These are phyloP conservation scores for Tiliacea aurago DNA, from an alignment of 2,888 invertebrate species.

Conservation along the genomic window DNA sequence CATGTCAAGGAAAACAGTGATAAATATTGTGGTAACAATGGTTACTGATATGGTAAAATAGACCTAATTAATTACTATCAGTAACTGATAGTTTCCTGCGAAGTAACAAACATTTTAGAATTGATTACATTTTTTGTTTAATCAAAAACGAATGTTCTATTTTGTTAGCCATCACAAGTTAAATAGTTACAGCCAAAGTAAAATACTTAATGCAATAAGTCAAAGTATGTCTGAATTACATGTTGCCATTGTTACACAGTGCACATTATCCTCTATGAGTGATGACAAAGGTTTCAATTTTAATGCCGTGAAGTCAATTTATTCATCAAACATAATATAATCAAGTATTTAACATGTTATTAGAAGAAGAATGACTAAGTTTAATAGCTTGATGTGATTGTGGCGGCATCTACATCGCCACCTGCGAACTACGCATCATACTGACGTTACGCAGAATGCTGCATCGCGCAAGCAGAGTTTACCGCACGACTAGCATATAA, in stretches of 20 bases:
- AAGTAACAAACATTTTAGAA: slow-evolving; percentile 1
- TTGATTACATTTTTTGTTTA: background rate
- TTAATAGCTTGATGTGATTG: slow-evolving; percentile 13
- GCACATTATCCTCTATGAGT: slow-evolving; percentile 14
- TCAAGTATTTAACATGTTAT: slow-evolving; percentile 36
- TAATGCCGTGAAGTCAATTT: slow-evolving; percentile 12
- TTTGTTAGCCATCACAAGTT: background rate
- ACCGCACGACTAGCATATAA: too few species aligned
- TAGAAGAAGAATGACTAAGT: slow-evolving; percentile 37
- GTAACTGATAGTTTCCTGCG: background rate
- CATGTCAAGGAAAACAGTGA: slow-evolving; percentile 27
- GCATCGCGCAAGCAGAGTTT: too few species aligned
- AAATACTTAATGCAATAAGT: background rate
- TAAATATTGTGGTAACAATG: slow-evolving; percentile 47
- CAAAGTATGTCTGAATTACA: background rate
- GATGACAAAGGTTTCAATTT: slow-evolving; percentile 25
- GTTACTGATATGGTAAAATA: slow-evolving; percentile 16
- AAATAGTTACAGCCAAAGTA: background rate
- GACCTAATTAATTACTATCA: slow-evolving; percentile 14
- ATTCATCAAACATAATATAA: slow-evolving; percentile 24
- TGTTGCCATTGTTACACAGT: slow-evolving; percentile 1
- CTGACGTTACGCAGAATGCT: too few species aligned
- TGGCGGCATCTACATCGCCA: too few species aligned
- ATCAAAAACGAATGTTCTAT: too few species aligned
- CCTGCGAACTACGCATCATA: too few species aligned